A percentile compares a stretch with the other conserved stretches of the same genome.
phyloP scores from a whole-genome alignment of 2,888 invertebrate genomes.

The Pseudeuparius sepicola region DNA sequence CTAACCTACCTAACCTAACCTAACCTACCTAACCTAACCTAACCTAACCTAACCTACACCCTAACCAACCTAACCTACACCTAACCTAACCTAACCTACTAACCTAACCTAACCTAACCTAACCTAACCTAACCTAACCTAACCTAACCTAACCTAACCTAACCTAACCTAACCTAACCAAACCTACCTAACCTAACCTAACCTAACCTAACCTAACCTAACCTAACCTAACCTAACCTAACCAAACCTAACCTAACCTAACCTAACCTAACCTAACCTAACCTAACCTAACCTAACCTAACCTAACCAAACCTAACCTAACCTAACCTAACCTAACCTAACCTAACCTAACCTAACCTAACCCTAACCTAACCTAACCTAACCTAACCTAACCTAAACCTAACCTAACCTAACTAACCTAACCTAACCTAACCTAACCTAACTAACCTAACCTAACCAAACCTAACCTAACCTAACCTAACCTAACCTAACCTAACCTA shows the following conservation, averaged over 20 bases:
- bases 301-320: slow-evolving; percentile 9
- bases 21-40: no score
- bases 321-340: slow-evolving; percentile 7
- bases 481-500: no score
- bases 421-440: slow-evolving; percentile 1
- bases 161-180: no score
- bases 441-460: neutral
- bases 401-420: neutral
- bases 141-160: slow-evolving; percentile 1
- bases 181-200: neutral
- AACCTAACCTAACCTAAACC: no score
- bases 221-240: neutral
- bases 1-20: no score
- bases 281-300: slow-evolving; percentile 2
- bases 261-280: neutral
- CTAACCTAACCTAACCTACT: no score
- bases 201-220: neutral
- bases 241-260: slow-evolving; percentile 1
- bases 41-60: neutral
- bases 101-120: slow-evolving; percentile 1
- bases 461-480: no score
- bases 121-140: slow-evolving; percentile 1
- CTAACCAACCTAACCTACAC: slow-evolving; percentile 1
- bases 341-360: slow-evolving; percentile 9
- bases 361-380: no score